Evolutionary conservation across 2,113 vertebrate genomes (phyloP).

Genomic region (Melozone crissalis): DNA sequence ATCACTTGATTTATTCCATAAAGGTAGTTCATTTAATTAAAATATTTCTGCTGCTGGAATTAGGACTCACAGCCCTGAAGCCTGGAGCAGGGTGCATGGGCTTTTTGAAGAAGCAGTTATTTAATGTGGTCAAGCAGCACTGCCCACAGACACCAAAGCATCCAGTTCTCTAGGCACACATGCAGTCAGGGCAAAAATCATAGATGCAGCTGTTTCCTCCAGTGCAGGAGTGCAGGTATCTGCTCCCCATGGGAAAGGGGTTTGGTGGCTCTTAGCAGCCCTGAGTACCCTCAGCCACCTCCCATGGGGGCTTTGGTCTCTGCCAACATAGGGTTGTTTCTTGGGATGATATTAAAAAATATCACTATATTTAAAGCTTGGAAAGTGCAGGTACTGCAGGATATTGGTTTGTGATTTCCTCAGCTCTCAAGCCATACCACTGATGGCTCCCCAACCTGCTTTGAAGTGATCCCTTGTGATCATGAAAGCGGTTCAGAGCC

Average conservation of each 20-base stretch:
- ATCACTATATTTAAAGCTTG: background rate
- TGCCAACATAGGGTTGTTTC: background rate
- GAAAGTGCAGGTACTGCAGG: background rate
- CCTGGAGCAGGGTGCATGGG: background rate
- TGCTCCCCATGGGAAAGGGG: background rate
- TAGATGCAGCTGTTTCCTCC: background rate
- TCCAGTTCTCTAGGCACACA: background rate
- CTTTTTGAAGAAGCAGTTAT: background rate
- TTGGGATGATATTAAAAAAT: background rate
- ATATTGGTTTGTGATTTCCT: background rate
- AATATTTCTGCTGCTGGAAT: slow-evolving; percentile 13
- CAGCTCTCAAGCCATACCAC: background rate
- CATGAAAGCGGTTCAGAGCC: background rate
- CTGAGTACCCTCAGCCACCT: background rate
- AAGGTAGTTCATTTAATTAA: slow-evolving; percentile 55
- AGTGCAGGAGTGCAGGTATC: background rate
- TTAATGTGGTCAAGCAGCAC: background rate
- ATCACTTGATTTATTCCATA: slow-evolving; percentile 43
- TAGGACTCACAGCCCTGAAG: background rate
- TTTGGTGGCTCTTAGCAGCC: background rate
- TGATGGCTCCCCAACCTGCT: background rate
- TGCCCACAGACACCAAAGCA: background rate
- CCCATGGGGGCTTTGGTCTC: fast-evolving
- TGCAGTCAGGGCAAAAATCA: background rate
- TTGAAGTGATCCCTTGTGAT: background rate